Conservation (phyloP, 1,140 invertebrate genomes). For the Aphelenchoides besseyi region DNA sequence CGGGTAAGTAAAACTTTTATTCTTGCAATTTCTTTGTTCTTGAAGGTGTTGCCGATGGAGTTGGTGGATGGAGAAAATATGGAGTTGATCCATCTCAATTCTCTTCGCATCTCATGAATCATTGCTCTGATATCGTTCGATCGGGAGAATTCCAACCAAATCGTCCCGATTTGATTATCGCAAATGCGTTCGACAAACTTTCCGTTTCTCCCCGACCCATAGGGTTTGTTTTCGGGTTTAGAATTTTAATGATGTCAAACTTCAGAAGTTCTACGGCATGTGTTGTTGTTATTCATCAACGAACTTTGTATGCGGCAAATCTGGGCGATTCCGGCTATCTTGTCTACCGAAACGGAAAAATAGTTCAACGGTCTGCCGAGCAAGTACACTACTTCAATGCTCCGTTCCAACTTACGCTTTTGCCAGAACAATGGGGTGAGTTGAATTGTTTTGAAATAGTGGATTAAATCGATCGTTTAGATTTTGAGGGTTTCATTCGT, state of each 20-base stretch:
- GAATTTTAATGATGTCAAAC: conserved; percentile 53
- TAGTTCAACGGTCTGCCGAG: conserved; percentile 86
- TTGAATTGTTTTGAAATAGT: conserved; percentile 22
- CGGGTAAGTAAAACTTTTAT: conserved; percentile 71
- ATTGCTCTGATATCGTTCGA: conserved; percentile 83
- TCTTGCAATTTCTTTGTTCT: conserved; percentile 41
- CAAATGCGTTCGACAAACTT: conserved; percentile 70
- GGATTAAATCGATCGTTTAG: conserved; percentile 26
- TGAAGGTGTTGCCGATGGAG: conserved; percentile 91
- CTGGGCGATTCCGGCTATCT: conserved; percentile 97
- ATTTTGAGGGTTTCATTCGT: conserved; percentile 48
- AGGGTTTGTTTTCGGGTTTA: conserved; percentile 51
- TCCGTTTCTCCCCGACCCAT: conserved; percentile 38
- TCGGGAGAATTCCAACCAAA: conserved; percentile 77
- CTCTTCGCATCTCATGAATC: conserved; percentile 84
- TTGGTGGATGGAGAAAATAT: conserved; percentile 92
- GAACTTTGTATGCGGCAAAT: conserved; percentile 88
- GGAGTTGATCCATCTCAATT: conserved; percentile 96
- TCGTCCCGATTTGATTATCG: conserved; percentile 79
- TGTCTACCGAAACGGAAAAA: conserved; percentile 76
- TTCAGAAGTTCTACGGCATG: conserved; percentile 93
- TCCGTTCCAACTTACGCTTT: conserved; percentile 88
- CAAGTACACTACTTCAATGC: conserved; percentile 98
- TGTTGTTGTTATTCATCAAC: conserved; percentile 83
- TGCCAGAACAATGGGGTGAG: conserved; percentile 79